Evolutionary conservation across 2,888 invertebrate species (phyloP).

Genomic region (Apamea sordens): DNA sequence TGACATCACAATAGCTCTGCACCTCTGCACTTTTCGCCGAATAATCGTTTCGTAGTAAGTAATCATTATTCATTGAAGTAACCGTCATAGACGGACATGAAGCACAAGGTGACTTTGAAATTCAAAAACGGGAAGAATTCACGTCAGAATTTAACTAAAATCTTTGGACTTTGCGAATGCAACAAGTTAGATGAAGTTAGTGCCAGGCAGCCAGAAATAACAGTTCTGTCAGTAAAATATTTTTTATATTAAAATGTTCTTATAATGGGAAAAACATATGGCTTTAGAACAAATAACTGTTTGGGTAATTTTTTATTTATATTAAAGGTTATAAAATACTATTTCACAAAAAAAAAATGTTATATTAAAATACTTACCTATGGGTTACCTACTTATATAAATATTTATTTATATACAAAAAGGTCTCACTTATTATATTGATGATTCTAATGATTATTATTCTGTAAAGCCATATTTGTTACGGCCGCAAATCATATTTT

Average conservation of each 20-base stretch:
- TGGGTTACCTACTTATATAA: neutral
- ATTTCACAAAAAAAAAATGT: no score
- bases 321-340: neutral
- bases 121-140: neutral
- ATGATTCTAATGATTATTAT: no score
- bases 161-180: neutral
- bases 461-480: no score
- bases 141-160: neutral
- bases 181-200: neutral
- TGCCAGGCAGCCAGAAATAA: neutral
- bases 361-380: no score
- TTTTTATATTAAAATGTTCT: neutral
- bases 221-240: neutral
- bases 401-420: neutral
- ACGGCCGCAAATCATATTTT: no score
- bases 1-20: conserved; percentile 68
- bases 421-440: no score
- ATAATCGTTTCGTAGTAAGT: conserved; percentile 40
- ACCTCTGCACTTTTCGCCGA: conserved; percentile 56
- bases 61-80: conserved; percentile 16
- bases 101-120: neutral
- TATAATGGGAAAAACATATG: neutral
- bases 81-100: neutral
- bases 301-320: neutral
- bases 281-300: neutral